These are phyloP conservation scores for Melanotaenia duboulayi DNA, from an alignment of 2,113 vertebrate genomes.

Conservation along the genomic window DNA sequence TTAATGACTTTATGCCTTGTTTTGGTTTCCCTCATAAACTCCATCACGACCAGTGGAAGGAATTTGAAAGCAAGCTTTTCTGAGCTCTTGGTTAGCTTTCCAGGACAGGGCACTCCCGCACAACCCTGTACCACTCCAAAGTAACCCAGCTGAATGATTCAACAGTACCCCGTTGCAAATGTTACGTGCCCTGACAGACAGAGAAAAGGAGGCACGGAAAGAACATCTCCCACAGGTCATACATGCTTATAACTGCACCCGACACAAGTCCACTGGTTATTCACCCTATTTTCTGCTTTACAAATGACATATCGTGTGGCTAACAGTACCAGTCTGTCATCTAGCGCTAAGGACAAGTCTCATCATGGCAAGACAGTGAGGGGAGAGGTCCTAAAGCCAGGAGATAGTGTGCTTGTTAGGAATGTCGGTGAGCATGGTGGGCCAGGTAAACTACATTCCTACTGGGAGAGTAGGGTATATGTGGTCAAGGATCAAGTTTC, in stretches of 20 bases:
- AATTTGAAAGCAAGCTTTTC: no score
- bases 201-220: background rate
- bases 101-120: no score
- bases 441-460: background rate
- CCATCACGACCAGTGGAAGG: background rate
- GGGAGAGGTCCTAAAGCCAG: background rate
- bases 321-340: background rate
- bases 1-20: background rate
- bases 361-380: background rate
- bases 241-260: no score
- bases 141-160: no score
- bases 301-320: background rate
- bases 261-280: no score
- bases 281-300: no score
- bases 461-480: background rate
- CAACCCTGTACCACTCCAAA: no score
- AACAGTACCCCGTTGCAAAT: no score
- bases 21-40: background rate
- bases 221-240: no score
- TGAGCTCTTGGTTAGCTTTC: no score
- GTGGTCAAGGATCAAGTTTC: background rate
- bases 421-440: background rate
- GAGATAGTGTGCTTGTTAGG: background rate
- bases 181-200: background rate
- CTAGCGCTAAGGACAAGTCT: no score